Evolutionary conservation across 1,140 invertebrate species (phyloP), one percentile per base, ranked within the genome.

Genomic region (Magallana ariakensis): DNA sequence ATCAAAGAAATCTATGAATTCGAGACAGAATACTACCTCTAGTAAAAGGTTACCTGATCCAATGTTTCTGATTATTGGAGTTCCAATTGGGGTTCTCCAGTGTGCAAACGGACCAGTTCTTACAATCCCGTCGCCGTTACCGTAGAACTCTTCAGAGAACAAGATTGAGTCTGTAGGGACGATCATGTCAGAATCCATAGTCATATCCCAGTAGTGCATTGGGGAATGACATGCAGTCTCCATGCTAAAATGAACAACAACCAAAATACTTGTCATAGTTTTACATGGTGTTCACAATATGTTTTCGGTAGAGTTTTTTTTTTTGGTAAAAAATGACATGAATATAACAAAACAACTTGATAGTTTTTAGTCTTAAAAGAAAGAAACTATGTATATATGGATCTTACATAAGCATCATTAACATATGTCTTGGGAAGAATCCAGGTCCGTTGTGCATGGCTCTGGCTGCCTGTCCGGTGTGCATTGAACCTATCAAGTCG

Each of bases 141-240:
- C 94, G 80, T 94, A 85, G 85, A 95, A 94, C 16, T 91, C 57
- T 0, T 86, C 33, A 19, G 90, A 91, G 86, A 92, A 95, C 46
- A 95, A 83, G 55, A 94, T 91, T 4, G 94, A 95, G 54, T 93
- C 87, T 1, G 91, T 90, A 15, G 91, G 89, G 85, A 94, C 89
- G 0, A 90, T 89, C 33, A 95, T 86, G 62, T 92, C 91, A 7
- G 85, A 85, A 87, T 95, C 94, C 62, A 95, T 75, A 0, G 92
- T 91, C 19, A 88, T 90, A 86, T 95, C 94, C 94, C 94, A 95
- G 89, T 94, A 95, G 2, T 94, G 94, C 11, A 95, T 85, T 4
- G 93, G 92, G 7, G 94, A 83, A 11, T 85, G 58, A 3, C 91
- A 85, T 16, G 92, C 92, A 10, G 84, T 87, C 58, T 92, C 92